Evolutionary conservation across 2,888 invertebrate genomes (phyloP), one percentile per base, ranked within the genome.

Genomic region (Ichneumoninae sp.): DNA sequence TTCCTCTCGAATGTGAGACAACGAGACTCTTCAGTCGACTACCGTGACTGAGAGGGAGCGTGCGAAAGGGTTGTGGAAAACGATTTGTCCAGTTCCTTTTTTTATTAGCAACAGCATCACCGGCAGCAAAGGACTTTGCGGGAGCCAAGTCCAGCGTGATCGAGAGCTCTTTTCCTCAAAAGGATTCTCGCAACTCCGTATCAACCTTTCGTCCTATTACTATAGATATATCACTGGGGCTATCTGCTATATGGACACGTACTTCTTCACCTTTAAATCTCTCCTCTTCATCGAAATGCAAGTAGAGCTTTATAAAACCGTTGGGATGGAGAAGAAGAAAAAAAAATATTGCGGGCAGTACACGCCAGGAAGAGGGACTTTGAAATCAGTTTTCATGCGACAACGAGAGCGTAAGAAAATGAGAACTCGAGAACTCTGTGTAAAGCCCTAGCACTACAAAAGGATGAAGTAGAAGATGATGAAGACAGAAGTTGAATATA

Each of bases 141-240:
- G 66, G 22, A 65, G 60, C n/a, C 44, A 82, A 71, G 71, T 85
- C 71, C 75, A 36, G 33, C 79, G 76, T 76, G 82, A 76, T 82
- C 40, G 79, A 79, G 79, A 62, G 75, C 44, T 66, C 36, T 81
- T 81, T 77, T 75, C 83, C 65, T 76, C 72, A 80, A 69, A 74
- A 70, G 85, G 30, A 47, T 50, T 36, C 62, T 44, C 54, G 57
- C 57, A 16, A 40, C 19, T 36, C 22, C 26, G n/a, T 57, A 68
- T 57, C 54, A 44, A 13, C 19, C 65, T 19, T 19, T 16, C 40
- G 19, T 19, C 19, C 65, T 19, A n/a, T 19, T 4, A 19, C n/a
- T 19, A 40, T 33, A 36, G 36, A 50, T 65, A 36, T 30, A 33
- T 65, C n/a, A 8, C 62, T 10, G 6, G 33, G 62, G 7, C 30